Evolutionary conservation across 92 coral and sea anemone species (phyloP).

Genomic region (Zoanthus solanderi): DNA sequence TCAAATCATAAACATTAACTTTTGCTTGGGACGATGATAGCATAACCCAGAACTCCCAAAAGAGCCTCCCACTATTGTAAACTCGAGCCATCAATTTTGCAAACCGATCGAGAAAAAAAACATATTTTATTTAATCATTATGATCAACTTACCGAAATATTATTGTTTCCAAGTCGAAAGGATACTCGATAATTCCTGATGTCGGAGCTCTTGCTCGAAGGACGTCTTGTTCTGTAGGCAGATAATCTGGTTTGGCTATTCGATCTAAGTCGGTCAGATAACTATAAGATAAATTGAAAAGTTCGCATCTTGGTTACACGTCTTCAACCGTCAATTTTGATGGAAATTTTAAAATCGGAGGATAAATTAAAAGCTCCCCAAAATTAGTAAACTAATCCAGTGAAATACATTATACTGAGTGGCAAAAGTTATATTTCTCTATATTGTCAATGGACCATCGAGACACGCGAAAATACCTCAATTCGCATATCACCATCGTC

Average conservation of each 20-base stretch:
- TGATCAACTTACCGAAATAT: slow-evolving; percentile 90
- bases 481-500: not conserved
- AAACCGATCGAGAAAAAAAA: not conserved
- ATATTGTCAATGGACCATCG: not conserved
- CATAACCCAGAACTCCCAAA: not conserved
- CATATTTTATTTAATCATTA: not conserved
- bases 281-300: slow-evolving; percentile 56
- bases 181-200: slow-evolving; percentile 98
- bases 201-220: slow-evolving; percentile 99
- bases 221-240: slow-evolving; percentile 98
- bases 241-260: slow-evolving; percentile 88
- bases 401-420: not conserved
- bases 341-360: not conserved
- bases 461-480: not conserved
- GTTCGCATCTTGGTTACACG: not conserved
- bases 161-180: slow-evolving; percentile 98
- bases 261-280: slow-evolving; percentile 97
- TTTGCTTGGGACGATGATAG: not conserved
- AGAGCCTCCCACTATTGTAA: not conserved
- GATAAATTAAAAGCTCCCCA: slow-evolving; percentile 3
- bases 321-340: not conserved
- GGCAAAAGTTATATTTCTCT: not conserved
- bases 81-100: not conserved
- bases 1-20: not conserved
- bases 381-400: not conserved